These are phyloP conservation scores for Tridacna crocea DNA, from an alignment of 2,888 invertebrate species.

Conservation along the genomic window DNA sequence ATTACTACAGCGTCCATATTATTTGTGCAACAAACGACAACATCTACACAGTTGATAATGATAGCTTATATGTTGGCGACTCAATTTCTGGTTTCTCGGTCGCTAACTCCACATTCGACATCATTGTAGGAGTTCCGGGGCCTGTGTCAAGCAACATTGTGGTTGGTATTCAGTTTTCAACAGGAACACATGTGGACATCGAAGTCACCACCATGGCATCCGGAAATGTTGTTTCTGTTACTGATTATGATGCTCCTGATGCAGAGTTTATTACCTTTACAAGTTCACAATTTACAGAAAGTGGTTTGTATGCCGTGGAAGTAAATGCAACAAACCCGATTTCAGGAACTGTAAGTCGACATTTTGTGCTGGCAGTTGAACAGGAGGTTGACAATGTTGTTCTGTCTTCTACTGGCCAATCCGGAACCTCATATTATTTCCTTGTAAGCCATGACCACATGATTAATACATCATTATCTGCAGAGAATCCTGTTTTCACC, in stretches of 20 bases:
- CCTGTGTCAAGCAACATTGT: conserved; percentile 15
- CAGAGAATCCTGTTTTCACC: background rate
- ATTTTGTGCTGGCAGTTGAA: conserved; percentile 20
- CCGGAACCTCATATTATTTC: conserved; percentile 2
- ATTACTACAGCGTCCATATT: conserved; percentile 14
- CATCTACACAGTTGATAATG: background rate
- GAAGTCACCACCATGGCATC: conserved; percentile 4
- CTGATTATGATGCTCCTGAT: background rate
- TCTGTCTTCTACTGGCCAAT: conserved; percentile 2
- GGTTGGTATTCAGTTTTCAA: background rate
- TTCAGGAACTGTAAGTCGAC: background rate
- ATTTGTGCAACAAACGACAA: background rate
- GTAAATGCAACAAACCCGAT: conserved; percentile 25
- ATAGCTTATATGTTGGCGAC: conserved; percentile 32
- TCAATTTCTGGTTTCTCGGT: conserved; percentile 19
- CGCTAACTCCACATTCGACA: conserved; percentile 6
- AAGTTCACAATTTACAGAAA: background rate
- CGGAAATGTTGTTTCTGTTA: background rate
- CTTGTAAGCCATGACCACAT: background rate
- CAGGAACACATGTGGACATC: conserved; percentile 14
- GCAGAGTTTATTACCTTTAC: background rate
- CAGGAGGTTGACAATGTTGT: background rate
- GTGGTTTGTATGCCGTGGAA: conserved; percentile 17
- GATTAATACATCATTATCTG: conserved; percentile 1
- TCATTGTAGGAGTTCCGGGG: conserved; percentile 14